Evolutionary conservation across 2,797 vertebrate species (phyloP).

Genomic region (Myotis planiceps): DNA sequence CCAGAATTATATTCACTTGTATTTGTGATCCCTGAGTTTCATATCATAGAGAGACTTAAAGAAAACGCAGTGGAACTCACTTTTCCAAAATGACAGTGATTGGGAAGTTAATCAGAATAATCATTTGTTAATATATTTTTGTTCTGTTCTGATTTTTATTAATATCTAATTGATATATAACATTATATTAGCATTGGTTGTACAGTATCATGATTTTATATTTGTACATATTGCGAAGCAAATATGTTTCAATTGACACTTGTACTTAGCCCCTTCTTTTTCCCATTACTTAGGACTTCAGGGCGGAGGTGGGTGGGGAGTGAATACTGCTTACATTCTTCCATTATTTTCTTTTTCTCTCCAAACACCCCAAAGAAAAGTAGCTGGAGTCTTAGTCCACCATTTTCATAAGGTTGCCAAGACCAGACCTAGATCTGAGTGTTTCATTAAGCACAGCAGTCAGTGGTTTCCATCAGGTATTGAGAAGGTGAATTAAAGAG

Average conservation of each 20-base stretch:
- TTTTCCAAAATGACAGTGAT: background rate
- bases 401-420: background rate
- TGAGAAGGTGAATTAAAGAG: background rate
- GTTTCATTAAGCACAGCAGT: background rate
- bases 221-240: background rate
- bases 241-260: background rate
- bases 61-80: background rate
- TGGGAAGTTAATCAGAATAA: background rate
- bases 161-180: background rate
- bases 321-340: background rate
- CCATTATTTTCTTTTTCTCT: background rate
- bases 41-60: background rate
- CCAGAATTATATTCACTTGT: background rate
- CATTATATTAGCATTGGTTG: background rate
- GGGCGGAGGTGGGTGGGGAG: background rate
- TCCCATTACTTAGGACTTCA: background rate
- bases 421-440: background rate
- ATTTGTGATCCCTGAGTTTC: background rate
- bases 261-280: background rate
- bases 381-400: background rate
- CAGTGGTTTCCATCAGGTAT: background rate
- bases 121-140: background rate
- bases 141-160: background rate
- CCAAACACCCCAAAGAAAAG: background rate
- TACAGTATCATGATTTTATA: background rate